Percentiles rank a stretch among this genome's conserved stretches.
phyloP scores from a whole-genome alignment of 2,113 vertebrate genomes.

The Tichodroma muraria region DNA sequence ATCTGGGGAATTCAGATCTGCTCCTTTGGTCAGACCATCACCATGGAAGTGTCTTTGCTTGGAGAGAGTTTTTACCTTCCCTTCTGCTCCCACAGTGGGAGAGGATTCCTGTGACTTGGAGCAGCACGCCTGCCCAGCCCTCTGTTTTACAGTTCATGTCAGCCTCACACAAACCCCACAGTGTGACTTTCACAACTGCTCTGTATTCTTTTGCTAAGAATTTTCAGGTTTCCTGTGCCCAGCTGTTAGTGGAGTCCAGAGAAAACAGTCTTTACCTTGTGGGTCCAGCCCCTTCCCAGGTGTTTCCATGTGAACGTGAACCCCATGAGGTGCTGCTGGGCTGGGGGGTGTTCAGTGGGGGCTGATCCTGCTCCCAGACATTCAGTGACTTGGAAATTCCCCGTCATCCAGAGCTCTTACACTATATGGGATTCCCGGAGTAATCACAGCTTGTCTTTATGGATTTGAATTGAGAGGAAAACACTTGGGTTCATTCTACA shows the following conservation, averaged over 20 bases:
- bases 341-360: not conserved
- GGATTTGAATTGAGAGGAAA: not conserved
- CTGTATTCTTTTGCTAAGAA: not conserved
- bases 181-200: not conserved
- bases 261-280: not conserved
- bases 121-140: not conserved
- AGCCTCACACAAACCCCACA: not conserved
- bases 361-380: not conserved
- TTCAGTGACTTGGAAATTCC: not conserved
- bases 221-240: not conserved
- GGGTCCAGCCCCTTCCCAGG: not conserved
- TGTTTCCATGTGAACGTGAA: not conserved
- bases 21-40: not conserved
- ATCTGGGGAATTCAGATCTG: not conserved
- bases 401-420: not conserved
- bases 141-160: not conserved
- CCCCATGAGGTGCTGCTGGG: not conserved
- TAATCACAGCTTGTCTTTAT: not conserved
- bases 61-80: not conserved
- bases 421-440: not conserved
- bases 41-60: not conserved
- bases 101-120: not conserved
- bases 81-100: not conserved
- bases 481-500: not conserved
- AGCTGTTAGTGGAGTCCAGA: not conserved